Percentiles rank a stretch among this genome's conserved stretches.
These are phyloP conservation scores for Apostichopus leukothele DNA, from an alignment of 53 echinoderm and acorn worm species.

Conservation along the genomic window DNA sequence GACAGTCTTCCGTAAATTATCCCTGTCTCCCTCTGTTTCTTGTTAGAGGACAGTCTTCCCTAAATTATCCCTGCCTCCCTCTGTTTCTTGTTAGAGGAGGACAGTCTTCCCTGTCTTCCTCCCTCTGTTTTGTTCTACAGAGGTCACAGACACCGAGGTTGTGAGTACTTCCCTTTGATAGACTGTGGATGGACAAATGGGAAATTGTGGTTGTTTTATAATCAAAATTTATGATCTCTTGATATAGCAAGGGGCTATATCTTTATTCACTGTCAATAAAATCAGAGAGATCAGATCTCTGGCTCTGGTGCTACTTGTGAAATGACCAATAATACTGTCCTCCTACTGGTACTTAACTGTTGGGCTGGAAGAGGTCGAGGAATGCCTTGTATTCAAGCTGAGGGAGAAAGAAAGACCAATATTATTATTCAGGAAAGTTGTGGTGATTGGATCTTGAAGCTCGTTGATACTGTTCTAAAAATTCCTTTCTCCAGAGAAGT, in stretches of 20 bases:
- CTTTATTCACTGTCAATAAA: conserved; percentile 35
- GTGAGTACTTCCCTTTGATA: conserved; percentile 22
- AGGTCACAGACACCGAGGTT: conserved; percentile 36
- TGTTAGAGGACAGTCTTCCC: too few relatives aligned
- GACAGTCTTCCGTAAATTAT: too few relatives aligned
- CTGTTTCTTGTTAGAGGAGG: too few relatives aligned
- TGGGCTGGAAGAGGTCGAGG: background rate
- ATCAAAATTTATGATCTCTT: conserved; percentile 45
- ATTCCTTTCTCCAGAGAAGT: conserved; percentile 33
- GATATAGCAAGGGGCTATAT: conserved; percentile 8
- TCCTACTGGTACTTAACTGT: background rate
- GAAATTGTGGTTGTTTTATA: conserved; percentile 40
- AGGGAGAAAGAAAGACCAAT: background rate
- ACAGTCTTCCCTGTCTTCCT: background rate
- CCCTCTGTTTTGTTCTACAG: background rate
- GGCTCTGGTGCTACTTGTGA: conserved; percentile 16
- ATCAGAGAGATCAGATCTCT: conserved; percentile 8
- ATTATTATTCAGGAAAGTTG: background rate
- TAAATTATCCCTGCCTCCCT: too few relatives aligned
- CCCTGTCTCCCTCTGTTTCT: too few relatives aligned
- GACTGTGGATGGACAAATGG: conserved; percentile 40
- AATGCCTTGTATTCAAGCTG: background rate
- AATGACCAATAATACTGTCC: conserved; percentile 25
- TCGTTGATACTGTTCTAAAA: conserved; percentile 38
- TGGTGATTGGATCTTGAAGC: conserved; percentile 6